Conservation (phyloP, 2,888 invertebrate species). For the Amaurobius ferox region DNA sequence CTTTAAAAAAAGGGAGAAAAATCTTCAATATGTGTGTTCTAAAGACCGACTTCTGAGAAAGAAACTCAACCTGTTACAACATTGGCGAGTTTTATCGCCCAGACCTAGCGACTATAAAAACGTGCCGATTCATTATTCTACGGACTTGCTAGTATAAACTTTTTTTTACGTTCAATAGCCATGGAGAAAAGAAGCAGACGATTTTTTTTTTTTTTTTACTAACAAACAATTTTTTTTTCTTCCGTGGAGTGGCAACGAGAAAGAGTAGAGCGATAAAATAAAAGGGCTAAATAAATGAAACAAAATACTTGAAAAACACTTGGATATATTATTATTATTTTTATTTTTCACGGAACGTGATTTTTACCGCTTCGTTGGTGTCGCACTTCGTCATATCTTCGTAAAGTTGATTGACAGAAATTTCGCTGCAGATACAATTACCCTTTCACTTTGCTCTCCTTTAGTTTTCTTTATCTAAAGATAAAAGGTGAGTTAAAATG, state of each 20-base stretch:
- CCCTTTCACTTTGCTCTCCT: slow-evolving; percentile 48
- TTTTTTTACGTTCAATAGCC: neutral
- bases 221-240: slow-evolving; percentile 13
- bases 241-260: neutral
- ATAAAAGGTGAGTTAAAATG: neutral
- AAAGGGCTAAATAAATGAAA: slow-evolving; percentile 42
- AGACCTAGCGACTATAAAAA: slow-evolving; percentile 20
- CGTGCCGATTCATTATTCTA: slow-evolving; percentile 40
- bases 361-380: slow-evolving; percentile 49
- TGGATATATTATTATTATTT: neutral
- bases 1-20: no score
- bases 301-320: slow-evolving; percentile 4
- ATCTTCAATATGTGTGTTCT: neutral
- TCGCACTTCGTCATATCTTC: slow-evolving; percentile 41
- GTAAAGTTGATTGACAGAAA: slow-evolving; percentile 56
- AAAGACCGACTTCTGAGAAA: neutral
- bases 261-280: slow-evolving; percentile 42
- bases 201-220: slow-evolving; percentile 3
- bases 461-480: slow-evolving; percentile 25
- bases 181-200: no score
- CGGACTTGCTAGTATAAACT: slow-evolving; percentile 40
- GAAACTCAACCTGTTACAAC: slow-evolving; percentile 53
- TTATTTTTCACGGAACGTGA: slow-evolving; percentile 38
- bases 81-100: slow-evolving; percentile 33
- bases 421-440: slow-evolving; percentile 53